Evolutionary conservation across 2,113 vertebrate species (phyloP).

Genomic region (Percina caprodes): DNA sequence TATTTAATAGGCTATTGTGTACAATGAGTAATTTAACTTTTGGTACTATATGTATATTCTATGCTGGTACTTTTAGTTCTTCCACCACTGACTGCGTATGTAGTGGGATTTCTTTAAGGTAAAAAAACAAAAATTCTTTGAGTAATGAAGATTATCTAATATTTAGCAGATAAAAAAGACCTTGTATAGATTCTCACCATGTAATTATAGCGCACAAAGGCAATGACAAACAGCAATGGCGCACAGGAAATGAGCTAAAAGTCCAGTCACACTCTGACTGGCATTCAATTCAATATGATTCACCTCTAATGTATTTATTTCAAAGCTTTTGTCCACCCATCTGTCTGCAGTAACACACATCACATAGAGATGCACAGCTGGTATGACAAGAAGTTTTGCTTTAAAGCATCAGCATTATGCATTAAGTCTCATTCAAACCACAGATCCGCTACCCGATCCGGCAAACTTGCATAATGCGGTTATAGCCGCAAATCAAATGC

Average conservation of each 20-base stretch:
- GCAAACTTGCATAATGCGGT: too few relatives aligned
- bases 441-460: too few relatives aligned
- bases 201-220: neutral
- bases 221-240: neutral
- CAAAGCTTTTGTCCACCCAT: conserved; percentile 7
- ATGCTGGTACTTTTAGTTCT: neutral
- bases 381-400: neutral
- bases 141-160: neutral
- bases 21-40: too few relatives aligned
- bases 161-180: neutral
- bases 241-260: neutral
- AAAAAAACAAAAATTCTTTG: neutral
- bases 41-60: too few relatives aligned
- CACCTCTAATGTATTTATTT: conserved; percentile 4
- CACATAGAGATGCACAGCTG: conserved; percentile 5
- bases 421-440: too few relatives aligned
- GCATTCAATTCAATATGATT: conserved; percentile 14
- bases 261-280: conserved; percentile 1
- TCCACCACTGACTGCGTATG: neutral
- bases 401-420: too few relatives aligned
- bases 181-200: fast-evolving
- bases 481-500: too few relatives aligned
- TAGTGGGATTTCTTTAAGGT: neutral
- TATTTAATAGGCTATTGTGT: too few relatives aligned
- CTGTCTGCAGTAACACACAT: conserved; percentile 19